Percentiles rank a stretch among this genome's conserved stretches.
These are phyloP conservation scores for Lepas anatifera DNA, from an alignment of 2,888 invertebrate genomes.

Conservation along the genomic window DNA sequence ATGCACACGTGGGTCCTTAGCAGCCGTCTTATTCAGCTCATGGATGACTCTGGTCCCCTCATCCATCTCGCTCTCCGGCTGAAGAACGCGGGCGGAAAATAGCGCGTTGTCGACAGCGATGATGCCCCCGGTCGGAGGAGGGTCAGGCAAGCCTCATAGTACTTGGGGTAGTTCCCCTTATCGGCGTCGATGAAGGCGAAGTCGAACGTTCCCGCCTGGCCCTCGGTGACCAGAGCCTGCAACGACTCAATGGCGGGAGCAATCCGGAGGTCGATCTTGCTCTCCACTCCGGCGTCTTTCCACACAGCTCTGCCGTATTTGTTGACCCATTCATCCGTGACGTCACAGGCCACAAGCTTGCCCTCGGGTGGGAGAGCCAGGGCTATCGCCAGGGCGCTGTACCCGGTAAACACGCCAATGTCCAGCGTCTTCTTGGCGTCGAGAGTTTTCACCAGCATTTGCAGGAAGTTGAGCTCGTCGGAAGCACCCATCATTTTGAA, in stretches of 20 bases:
- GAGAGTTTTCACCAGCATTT: background rate
- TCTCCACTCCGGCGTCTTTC: no score
- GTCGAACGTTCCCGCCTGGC: conserved; percentile 31
- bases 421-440: background rate
- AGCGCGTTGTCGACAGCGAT: conserved; percentile 35
- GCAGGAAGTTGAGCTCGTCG: conserved; percentile 1
- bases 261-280: no score
- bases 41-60: conserved; percentile 19
- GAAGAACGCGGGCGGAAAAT: conserved; percentile 24
- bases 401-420: background rate
- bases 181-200: conserved; percentile 34
- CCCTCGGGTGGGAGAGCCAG: no score
- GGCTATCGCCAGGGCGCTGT: no score
- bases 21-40: conserved; percentile 25
- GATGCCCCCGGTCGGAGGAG: conserved; percentile 34
- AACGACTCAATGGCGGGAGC: no score
- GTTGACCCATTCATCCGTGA: no score
- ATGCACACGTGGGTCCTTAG: conserved; percentile 27
- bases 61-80: conserved; percentile 13
- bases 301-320: no score
- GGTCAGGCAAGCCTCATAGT: conserved; percentile 33
- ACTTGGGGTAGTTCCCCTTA: conserved; percentile 33
- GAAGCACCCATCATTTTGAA: background rate
- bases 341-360: no score
- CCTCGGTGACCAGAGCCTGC: conserved; percentile 26